Base-by-base conservation (phyloP, 2,888 invertebrate species). In the Andrena minutula region DNA sequence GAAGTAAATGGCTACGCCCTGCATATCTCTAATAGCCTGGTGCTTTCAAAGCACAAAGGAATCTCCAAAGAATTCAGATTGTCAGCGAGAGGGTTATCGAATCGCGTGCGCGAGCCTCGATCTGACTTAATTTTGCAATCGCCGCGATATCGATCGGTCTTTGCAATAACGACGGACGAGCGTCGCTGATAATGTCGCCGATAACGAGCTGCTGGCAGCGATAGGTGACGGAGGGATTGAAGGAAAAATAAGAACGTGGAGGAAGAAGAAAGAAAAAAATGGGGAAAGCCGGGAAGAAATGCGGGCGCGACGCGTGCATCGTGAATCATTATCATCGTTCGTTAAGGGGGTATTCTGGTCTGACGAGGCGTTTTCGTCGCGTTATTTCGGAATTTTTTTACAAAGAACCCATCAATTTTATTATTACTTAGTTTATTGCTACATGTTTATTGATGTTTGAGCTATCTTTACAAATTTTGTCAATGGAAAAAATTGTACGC, bases 291-390 rank as follows among this genome's bases (percentile, higher is more conserved):
- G 12, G 2, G n/a, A 26, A 49, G 41, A 35, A 56, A 51, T 26
- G 1, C 32, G 16, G 23, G 1, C 32, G 60, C 12, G 28, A 53
- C 32, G 53, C 56, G 60, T 26, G 51, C 26, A 28, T 35, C 53
- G 70, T 75, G 80, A 80, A 72, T 83, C 72, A 77, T 75, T 69
- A 74, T 83, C 60, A 70, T 82, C 73, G 66, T 79, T 69, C 76
- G 73, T 82, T 75, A n/a, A n/a, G n/a, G n/a, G n/a, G n/a, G n/a
- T n/a, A n/a, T n/a, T n/a, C n/a, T n/a, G n/a, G n/a, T n/a, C n/a
- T n/a, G n/a, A n/a, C n/a, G n/a, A n/a, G n/a, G n/a, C n/a, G n/a
- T n/a, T n/a, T n/a, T n/a, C n/a, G n/a, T n/a, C n/a, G n/a, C n/a
- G n/a, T n/a, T n/a, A n/a, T n/a, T n/a, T n/a, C n/a, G n/a, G n/a